These are phyloP conservation scores for Chrysocyon brachyurus DNA, from an alignment of 2,797 vertebrate genomes.

Conservation along the genomic window DNA sequence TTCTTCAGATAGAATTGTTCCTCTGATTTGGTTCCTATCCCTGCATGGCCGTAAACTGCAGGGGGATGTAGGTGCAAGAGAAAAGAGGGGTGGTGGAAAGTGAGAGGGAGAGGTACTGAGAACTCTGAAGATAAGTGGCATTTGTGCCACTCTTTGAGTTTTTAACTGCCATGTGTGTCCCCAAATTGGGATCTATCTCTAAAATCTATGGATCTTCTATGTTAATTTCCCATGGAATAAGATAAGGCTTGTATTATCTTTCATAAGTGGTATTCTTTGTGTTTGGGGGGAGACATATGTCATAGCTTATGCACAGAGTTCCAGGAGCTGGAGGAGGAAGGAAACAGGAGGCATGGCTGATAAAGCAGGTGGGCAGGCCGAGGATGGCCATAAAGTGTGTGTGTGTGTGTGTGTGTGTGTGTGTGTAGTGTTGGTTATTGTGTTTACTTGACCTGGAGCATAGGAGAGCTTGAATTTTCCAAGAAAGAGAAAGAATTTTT, in stretches of 20 bases:
- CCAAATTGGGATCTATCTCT: not conserved
- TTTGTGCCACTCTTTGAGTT: not conserved
- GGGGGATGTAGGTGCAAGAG: not conserved
- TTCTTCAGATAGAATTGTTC: not conserved
- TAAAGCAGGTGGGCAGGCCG: not conserved
- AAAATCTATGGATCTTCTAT: not conserved
- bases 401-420: no score
- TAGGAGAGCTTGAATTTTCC: conserved; percentile 12
- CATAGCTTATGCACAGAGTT: not conserved
- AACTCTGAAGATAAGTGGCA: not conserved
- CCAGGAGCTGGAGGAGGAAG: not conserved
- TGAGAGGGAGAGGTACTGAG: not conserved
- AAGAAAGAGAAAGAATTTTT: not conserved
- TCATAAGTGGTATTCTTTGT: not conserved
- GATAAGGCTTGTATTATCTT: not conserved
- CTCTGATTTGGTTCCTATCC: not conserved
- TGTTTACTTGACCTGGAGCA: not conserved
- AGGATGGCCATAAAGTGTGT: not conserved
- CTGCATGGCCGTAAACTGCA: not conserved
- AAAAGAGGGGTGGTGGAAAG: not conserved
- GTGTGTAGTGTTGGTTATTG: not conserved
- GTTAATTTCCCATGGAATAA: conserved; percentile 16
- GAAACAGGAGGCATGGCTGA: not conserved
- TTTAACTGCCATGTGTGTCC: not conserved
- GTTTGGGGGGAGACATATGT: not conserved